A percentile compares a stretch with the other conserved stretches of the same genome.
Conservation (phyloP, 2,888 invertebrate species). For the Microctonus aethiopoides region DNA sequence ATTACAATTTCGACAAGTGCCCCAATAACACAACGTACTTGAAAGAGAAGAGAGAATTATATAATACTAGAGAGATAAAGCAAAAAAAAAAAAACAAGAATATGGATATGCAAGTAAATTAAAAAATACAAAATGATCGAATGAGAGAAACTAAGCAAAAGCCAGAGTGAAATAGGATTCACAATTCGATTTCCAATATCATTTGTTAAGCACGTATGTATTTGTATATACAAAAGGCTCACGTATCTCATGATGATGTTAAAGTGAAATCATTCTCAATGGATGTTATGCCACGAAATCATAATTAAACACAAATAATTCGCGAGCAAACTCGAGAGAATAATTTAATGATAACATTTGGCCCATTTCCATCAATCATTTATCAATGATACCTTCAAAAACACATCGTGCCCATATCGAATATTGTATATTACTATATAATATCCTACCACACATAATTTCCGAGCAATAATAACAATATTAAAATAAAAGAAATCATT, state of each 20-base stretch:
- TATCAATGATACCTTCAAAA: neutral
- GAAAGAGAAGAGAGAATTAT: neutral
- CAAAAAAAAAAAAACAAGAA: neutral
- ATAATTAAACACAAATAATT: conserved; percentile 28
- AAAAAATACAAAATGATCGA: no score
- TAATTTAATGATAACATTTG: conserved; percentile 31
- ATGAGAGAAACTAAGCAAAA: neutral
- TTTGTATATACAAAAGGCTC: neutral
- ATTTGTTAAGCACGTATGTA: neutral
- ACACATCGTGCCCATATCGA: conserved; percentile 9
- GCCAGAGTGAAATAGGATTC: neutral
- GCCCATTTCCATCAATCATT: conserved; percentile 30
- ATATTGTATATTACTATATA: conserved; percentile 9
- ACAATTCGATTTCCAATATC: neutral
- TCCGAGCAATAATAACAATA: no score
- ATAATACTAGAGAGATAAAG: conserved; percentile 16
- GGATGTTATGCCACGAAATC: neutral
- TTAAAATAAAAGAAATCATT: conserved; percentile 17
- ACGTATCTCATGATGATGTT: neutral
- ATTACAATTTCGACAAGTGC: conserved; percentile 35
- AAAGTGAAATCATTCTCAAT: neutral
- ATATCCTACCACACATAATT: no score
- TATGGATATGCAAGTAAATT: neutral
- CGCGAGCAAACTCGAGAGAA: neutral
- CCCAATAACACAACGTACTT: conserved; percentile 36